Evolutionary conservation across 2,888 invertebrate species (phyloP), one percentile per base, ranked within the genome.

Genomic region (Mythimna lalbum): DNA sequence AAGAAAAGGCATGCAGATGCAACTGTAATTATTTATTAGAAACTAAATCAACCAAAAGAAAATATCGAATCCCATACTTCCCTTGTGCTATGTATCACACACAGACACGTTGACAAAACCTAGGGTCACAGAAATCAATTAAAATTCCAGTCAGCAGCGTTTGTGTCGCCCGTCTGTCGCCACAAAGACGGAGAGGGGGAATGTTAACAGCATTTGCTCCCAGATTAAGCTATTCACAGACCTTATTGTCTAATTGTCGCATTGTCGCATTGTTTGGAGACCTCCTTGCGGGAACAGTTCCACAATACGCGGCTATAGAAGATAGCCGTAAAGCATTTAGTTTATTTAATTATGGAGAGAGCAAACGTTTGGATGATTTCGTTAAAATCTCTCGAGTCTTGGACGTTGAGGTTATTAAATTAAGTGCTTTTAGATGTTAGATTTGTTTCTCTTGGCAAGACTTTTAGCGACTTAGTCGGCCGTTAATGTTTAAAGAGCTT

Each of bases 181-280:
- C 56, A 56, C 69, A 70, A 77, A 83, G 80, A 78, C 79, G 50
- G 69, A 80, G 83, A n/a, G 86, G 84, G 43, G 86, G 88, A 87
- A 88, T 87, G 89, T 89, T 89, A 89, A 90, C 90, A 89, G 86
- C 88, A 82, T 91, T 89, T 88, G 88, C 88, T 88, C 87, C 87
- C 89, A 91, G 91, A 93, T 93, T 91, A 92, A 92, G 92, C 91
- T 88, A 93, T 93, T 93, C 91, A 89, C 83, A 84, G 87, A 85
- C 83, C 90, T 91, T 91, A 92, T 93, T 94, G 91, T 94, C 90
- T 93, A 94, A 93, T 94, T 93, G 93, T 91, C 90, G 91, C 89
- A 93, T 94, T 93, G 93, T 91, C 90, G 91, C 89, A 92, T 93
- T 93, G 94, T 93, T 92, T 86, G 88, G 86, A 86, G 84, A 87